A percentile compares a stretch with the other conserved stretches of the same genome.
Conservation (phyloP, 2,888 invertebrate genomes). For the Stegophylla sp. region DNA sequence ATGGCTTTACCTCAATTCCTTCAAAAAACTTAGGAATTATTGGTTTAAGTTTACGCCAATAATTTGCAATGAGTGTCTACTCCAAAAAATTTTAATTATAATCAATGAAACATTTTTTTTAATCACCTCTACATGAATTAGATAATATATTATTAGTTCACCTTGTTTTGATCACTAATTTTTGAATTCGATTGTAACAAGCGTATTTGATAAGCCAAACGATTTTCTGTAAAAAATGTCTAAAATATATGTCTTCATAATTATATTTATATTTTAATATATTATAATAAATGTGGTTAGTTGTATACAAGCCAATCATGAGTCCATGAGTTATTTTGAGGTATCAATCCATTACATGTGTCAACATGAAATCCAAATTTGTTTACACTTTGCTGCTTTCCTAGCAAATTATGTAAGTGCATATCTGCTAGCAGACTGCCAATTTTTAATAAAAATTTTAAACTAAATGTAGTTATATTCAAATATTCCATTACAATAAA, state of each 20-base stretch:
- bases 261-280: not conserved
- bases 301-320: slow-evolving; percentile 68
- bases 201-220: slow-evolving; percentile 66
- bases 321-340: slow-evolving; percentile 68
- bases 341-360: slow-evolving; percentile 70
- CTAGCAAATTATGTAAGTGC: slow-evolving; percentile 66
- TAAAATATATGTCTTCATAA: slow-evolving; percentile 61
- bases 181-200: slow-evolving; percentile 64
- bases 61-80: slow-evolving; percentile 65
- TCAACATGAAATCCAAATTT: slow-evolving; percentile 69
- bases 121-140: not conserved
- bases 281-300: not conserved
- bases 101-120: slow-evolving; percentile 46
- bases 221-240: slow-evolving; percentile 66
- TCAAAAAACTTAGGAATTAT: slow-evolving; percentile 67
- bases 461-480: slow-evolving; percentile 64
- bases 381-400: slow-evolving; percentile 60
- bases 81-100: slow-evolving; percentile 65
- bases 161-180: slow-evolving; percentile 6
- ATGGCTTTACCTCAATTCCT: slow-evolving; percentile 66
- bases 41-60: slow-evolving; percentile 67
- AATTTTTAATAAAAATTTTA: slow-evolving; percentile 62
- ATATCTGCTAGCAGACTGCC: slow-evolving; percentile 68
- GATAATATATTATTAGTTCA: not conserved
- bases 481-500: slow-evolving; percentile 68